phyloP scores from a whole-genome alignment of 2,888 invertebrate species.

The Drosophila differens region DNA sequence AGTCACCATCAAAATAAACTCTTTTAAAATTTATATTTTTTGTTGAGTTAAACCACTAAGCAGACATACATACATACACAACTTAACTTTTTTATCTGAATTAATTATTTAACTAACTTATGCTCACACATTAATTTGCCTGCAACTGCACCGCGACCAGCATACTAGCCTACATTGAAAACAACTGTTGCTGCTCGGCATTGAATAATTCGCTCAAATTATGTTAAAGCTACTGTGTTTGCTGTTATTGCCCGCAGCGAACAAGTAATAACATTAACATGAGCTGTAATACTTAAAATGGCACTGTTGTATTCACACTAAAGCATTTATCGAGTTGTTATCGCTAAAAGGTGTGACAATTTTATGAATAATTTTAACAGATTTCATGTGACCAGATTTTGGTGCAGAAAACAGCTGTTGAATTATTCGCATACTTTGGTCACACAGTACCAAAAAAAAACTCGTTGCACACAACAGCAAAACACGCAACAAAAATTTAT shows the following conservation, averaged over 20 bases:
- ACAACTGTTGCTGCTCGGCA: slow-evolving; percentile 32
- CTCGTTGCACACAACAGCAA: slow-evolving; percentile 65
- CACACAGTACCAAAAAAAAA: slow-evolving; percentile 60
- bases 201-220: background rate
- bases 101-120: background rate
- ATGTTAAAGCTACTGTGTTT: background rate
- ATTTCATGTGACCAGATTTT: slow-evolving; percentile 31
- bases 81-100: background rate
- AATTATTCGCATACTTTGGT: slow-evolving; percentile 25
- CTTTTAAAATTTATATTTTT: background rate
- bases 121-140: background rate
- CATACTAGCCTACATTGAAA: slow-evolving; percentile 9
- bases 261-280: background rate
- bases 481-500: slow-evolving; percentile 60
- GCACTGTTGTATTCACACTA: background rate
- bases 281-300: slow-evolving; percentile 8
- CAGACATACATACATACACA: too few relatives aligned
- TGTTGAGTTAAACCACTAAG: background rate
- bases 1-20: background rate
- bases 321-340: slow-evolving; percentile 8
- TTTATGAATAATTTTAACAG: slow-evolving; percentile 14
- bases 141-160: background rate
- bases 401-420: slow-evolving; percentile 46
- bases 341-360: slow-evolving; percentile 33
- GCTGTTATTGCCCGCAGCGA: background rate